A percentile compares a stretch with the other conserved stretches of the same genome.
Conservation (phyloP, 1,140 invertebrate species). For the Chironomus tepperi region DNA sequence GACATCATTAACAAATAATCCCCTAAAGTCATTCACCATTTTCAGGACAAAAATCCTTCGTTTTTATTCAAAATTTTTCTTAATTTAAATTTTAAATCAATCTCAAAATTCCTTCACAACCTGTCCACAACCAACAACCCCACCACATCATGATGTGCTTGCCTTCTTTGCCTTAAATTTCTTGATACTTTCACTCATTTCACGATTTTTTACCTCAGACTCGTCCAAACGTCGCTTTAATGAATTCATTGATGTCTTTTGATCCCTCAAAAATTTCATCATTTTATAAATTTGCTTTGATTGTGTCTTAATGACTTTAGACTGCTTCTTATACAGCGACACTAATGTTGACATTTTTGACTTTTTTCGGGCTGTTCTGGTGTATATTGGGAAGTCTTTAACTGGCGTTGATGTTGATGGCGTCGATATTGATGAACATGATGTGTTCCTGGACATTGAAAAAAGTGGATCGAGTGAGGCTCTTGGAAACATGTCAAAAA, state of each 20-base stretch:
- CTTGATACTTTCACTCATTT: background rate
- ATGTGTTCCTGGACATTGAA: background rate
- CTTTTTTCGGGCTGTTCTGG: background rate
- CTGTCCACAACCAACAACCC: too few relatives aligned
- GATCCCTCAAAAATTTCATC: conserved; percentile 1
- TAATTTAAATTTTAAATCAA: too few relatives aligned
- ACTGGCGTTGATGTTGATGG: background rate
- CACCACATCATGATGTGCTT: too few relatives aligned
- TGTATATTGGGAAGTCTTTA: background rate
- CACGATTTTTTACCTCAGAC: conserved; percentile 13
- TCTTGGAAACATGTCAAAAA: background rate
- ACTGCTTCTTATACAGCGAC: background rate
- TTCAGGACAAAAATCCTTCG: too few relatives aligned
- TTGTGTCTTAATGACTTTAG: conserved; percentile 5
- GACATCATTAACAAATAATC: too few relatives aligned
- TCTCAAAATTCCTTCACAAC: too few relatives aligned
- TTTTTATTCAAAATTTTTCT: too few relatives aligned
- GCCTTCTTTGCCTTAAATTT: background rate
- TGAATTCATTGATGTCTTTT: background rate
- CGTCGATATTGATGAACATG: background rate
- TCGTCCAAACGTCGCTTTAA: background rate
- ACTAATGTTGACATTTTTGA: background rate
- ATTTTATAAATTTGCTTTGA: conserved; percentile 5
- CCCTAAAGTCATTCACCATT: too few relatives aligned
- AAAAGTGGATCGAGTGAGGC: background rate